A percentile compares a stretch with the other conserved stretches of the same genome.
These are phyloP conservation scores for Oreamnos americanus DNA, from an alignment of 2,113 vertebrate genomes.

Conservation along the genomic window DNA sequence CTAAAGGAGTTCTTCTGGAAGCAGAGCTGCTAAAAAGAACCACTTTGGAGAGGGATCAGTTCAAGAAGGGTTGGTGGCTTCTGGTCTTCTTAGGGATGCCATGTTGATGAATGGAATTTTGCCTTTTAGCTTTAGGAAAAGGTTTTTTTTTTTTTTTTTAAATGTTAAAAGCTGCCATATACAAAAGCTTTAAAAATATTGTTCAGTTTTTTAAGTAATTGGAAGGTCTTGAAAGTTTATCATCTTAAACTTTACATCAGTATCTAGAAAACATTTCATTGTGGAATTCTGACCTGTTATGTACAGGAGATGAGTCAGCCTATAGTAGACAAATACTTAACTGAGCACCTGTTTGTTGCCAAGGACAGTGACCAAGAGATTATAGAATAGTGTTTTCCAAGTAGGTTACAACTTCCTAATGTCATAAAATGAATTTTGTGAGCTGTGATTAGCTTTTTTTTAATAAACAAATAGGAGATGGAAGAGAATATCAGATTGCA, in stretches of 20 bases:
- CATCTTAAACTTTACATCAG: background rate
- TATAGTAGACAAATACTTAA: background rate
- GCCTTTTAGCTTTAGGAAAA: background rate
- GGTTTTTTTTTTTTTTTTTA: background rate
- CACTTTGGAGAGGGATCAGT: background rate
- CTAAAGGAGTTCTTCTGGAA: background rate
- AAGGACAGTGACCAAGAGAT: background rate
- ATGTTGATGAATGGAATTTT: background rate
- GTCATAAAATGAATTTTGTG: background rate
- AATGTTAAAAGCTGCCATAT: background rate
- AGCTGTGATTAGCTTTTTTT: background rate
- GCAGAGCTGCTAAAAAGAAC: background rate
- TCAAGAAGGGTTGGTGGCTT: background rate
- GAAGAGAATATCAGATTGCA: background rate
- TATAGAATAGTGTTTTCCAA: background rate
- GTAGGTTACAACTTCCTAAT: background rate
- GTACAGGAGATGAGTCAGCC: background rate
- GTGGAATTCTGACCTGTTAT: background rate
- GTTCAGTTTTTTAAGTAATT: background rate
- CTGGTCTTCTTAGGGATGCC: background rate
- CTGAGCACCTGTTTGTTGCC: background rate
- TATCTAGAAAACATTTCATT: background rate
- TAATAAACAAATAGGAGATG: background rate
- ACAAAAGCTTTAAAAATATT: background rate
- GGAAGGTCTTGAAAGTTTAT: background rate